Evolutionary conservation across 2,888 invertebrate species (phyloP), one percentile per base, ranked within the genome.

Genomic region (Cataglyphis rosenhaueri): DNA sequence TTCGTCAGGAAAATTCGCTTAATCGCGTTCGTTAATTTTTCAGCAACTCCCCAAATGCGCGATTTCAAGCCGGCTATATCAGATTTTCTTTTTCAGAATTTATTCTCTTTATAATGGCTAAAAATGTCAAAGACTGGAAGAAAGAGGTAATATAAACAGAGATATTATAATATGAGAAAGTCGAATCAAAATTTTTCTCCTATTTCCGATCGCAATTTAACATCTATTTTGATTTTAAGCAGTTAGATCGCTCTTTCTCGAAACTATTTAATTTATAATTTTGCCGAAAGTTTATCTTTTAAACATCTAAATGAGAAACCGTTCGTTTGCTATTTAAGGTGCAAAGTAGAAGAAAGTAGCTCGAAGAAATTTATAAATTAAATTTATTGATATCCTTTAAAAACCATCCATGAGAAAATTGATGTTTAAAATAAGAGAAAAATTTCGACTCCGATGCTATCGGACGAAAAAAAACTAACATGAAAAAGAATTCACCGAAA

Each of bases 1-100:
- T 68, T 78, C 32, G 70, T 59, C 78, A 32, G 44, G 10, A 57
- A 59, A 78, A 57, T 68, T 32, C 41, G 55, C 68, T 6, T 57
- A 12, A 38, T 29, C 41, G 52, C n/a, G 35, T 48, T 15, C 35
- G 21, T 12, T 59, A 29, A 21, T 35, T 52, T 12, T 18, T 38
- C 25, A 25, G 10, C 15, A 21, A 9, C 12, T 41, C n/a, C 41
- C 1, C 35, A 62, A 64, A 6, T 21, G n/a, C 15, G 29, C n/a
- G 41, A 29, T 66, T 65, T 55, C 10, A 3, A 38, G 4, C 4
- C 55, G 10, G 25, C 9, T 4, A n/a, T 15, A 29, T 52, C 25
- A 4, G 35, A 76, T 66, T 29, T 52, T 52, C 1, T 9, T 10
- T 25, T 25, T 25, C 25, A 25, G n/a, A 52, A 57, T 57, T 5